These are phyloP conservation scores for Torymus auratus DNA, from an alignment of 2,888 invertebrate species.

Conservation along the genomic window DNA sequence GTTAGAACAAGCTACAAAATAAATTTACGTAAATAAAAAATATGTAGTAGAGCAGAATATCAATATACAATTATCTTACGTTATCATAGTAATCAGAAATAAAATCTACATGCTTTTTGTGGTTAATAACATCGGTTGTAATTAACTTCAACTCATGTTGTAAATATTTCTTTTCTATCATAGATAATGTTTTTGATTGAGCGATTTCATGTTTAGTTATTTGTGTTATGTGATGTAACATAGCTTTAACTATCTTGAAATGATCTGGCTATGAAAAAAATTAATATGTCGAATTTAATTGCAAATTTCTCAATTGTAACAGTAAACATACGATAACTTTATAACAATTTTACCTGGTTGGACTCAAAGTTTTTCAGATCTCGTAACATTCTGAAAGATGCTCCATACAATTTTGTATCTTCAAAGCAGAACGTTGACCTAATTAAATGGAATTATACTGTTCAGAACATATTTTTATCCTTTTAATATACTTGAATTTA, in stretches of 20 bases:
- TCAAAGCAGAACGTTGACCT: constrained; percentile 24
- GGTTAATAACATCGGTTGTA: constrained; percentile 31
- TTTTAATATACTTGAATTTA: too few species aligned
- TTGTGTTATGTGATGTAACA: too few species aligned
- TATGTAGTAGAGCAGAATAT: neutral
- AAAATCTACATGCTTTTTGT: neutral
- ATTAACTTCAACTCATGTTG: constrained; percentile 17
- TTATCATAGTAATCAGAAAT: constrained; percentile 5
- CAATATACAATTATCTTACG: constrained; percentile 7
- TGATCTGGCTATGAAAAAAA: too few species aligned
- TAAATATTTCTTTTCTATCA: neutral
- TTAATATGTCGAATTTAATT: too few species aligned
- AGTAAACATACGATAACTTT: too few species aligned
- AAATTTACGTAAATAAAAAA: neutral
- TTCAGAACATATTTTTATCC: too few species aligned
- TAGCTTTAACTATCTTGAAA: too few species aligned
- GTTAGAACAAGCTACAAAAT: constrained; percentile 25
- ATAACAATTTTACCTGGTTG: neutral
- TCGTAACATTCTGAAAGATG: constrained; percentile 26
- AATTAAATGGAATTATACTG: neutral
- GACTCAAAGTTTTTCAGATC: constrained; percentile 7
- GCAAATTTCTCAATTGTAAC: too few species aligned
- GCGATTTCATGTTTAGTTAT: neutral
- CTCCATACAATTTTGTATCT: constrained; percentile 42
- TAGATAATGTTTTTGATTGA: neutral